phyloP scores from a whole-genome alignment of 2,797 vertebrate genomes.

The Gallinago nigripennis region DNA sequence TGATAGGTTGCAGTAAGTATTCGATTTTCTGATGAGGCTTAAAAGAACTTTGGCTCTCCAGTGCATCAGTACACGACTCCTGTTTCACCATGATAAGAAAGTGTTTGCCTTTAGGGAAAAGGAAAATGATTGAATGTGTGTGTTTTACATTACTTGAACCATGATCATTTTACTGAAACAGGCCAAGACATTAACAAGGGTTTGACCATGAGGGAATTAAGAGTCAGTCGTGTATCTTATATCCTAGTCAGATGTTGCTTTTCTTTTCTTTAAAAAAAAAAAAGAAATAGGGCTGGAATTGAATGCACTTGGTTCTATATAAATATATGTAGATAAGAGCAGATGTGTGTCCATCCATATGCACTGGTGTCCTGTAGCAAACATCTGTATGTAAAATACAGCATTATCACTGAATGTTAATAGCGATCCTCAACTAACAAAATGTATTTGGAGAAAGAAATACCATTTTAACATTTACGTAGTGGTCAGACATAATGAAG shows the following conservation, averaged over 20 bases:
- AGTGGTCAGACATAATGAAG: not conserved
- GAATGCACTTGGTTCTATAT: not conserved
- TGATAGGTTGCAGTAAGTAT: conserved; percentile 60
- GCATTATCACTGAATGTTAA: not conserved
- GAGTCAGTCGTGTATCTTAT: conserved; percentile 58
- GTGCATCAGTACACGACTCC: conserved; percentile 63
- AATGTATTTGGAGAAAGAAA: not conserved
- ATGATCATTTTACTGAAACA: conserved; percentile 77
- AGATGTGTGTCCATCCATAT: not conserved
- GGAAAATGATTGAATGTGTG: conserved; percentile 72
- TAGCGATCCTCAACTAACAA: not conserved
- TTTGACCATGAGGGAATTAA: conserved; percentile 74
- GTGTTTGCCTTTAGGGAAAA: conserved; percentile 76
- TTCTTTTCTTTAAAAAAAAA: not conserved
- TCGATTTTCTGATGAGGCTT: conserved; percentile 71
- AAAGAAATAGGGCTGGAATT: not conserved
- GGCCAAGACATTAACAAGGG: conserved; percentile 76
- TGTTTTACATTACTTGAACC: conserved; percentile 80
- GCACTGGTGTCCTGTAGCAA: not conserved
- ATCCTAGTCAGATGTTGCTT: conserved; percentile 52
- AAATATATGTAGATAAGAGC: not conserved
- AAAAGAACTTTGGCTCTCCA: conserved; percentile 68
- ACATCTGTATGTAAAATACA: not conserved
- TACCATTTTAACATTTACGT: not conserved
- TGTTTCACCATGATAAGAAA: conserved; percentile 78